Evolutionary conservation across 2,888 invertebrate genomes (phyloP), one percentile per base, ranked within the genome.

Genomic region (Dromius quadrimaculatus): DNA sequence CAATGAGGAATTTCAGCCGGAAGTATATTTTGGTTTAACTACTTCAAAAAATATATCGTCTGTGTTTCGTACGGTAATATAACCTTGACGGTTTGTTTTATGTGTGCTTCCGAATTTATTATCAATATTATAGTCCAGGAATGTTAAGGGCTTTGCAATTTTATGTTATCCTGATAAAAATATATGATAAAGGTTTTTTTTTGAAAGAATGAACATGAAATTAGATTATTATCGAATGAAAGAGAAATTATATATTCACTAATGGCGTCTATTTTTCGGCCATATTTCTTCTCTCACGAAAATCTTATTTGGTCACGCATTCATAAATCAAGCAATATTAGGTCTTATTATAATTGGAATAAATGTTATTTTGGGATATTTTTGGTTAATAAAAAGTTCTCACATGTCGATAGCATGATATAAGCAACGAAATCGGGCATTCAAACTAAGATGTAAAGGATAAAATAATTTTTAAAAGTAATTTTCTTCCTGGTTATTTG

Each of bases 241-340:
- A 68, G 59, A 68, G 59, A 68, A 68, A 68, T 68, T 59, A 68
- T 68, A 68, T 34, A 68, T 65, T 50, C 54, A 65, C 68, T 68
- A 68, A 68, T 68, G 68, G 68, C 59, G 68, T 43, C 45, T 68
- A 68, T 68, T 68, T 65, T 68, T 74, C 75, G 76, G 77, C 77
- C 80, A 81, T 81, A 75, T 79, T 81, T 76, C 76, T 78, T 79
- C 76, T 77, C 77, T 79, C 81, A 81, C 80, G 80, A 79, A 75
- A 81, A 76, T 77, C 76, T 76, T 77, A 75, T 73, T 76, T 75
- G 78, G 80, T 80, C 80, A 81, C 81, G 81, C 79, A 81, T 59
- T 20, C 23, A 9, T 15, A 6, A 19, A 41, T 11, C 34, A 34
- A 2, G 59, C 68, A 13, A 68, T 59, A 32, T 13, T 68, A 11